Evolutionary conservation across 2,888 invertebrate species (phyloP).

Genomic region (Sipha maydis): DNA sequence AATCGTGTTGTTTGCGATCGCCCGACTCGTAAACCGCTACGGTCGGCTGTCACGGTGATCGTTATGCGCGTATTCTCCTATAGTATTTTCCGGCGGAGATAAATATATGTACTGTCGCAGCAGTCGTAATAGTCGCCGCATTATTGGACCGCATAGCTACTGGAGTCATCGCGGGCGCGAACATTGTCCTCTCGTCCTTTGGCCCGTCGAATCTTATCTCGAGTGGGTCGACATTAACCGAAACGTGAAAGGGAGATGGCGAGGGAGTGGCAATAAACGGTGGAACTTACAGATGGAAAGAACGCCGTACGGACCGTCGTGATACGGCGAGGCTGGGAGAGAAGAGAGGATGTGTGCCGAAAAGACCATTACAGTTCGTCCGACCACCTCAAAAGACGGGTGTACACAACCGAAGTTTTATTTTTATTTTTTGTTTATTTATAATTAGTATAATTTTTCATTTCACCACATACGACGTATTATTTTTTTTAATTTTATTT

Average conservation of each 20-base stretch:
- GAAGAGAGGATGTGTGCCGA: background rate
- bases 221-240: background rate
- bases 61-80: too few relatives aligned
- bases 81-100: background rate
- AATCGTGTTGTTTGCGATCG: too few relatives aligned
- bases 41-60: too few relatives aligned
- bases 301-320: background rate
- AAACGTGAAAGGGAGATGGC: too few relatives aligned
- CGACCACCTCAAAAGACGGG: too few relatives aligned
- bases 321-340: too few relatives aligned
- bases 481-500: slow-evolving; percentile 3
- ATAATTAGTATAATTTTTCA: slow-evolving; percentile 41
- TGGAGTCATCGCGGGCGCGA: background rate
- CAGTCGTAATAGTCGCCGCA: background rate
- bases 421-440: slow-evolving; percentile 25
- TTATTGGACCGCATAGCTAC: slow-evolving; percentile 22
- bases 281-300: background rate
- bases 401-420: background rate
- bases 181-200: too few relatives aligned
- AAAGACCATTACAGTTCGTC: slow-evolving; percentile 23
- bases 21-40: too few relatives aligned
- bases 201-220: background rate
- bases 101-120: background rate
- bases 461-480: slow-evolving; percentile 16
- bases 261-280: background rate